Conservation (phyloP, 2,888 invertebrate genomes). For the Thalpophila matura region DNA sequence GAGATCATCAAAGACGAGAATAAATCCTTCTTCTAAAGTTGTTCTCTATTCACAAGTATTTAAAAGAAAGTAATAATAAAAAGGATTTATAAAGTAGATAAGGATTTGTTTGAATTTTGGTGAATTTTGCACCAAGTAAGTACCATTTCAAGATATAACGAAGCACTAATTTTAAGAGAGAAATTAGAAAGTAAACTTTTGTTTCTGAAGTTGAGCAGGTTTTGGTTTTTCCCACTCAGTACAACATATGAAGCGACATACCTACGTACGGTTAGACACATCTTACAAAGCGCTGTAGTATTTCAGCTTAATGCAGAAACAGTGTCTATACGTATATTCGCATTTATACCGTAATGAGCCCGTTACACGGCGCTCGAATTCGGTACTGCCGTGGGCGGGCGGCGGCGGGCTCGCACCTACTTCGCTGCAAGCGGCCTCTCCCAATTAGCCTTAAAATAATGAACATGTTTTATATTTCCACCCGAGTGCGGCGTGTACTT, state of each 20-base stretch:
- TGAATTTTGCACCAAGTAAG: slow-evolving; percentile 5
- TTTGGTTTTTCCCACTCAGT: slow-evolving; percentile 30
- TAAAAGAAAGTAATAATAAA: slow-evolving; percentile 69
- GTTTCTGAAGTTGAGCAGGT: slow-evolving; percentile 13
- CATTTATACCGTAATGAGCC: slow-evolving; percentile 83
- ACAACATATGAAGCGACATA: slow-evolving; percentile 39
- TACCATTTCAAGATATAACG: slow-evolving; percentile 8
- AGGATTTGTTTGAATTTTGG: slow-evolving; percentile 27
- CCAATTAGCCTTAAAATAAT: slow-evolving; percentile 91
- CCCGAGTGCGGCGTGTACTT: slow-evolving; percentile 87
- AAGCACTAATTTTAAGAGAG: slow-evolving; percentile 5
- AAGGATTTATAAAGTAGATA: slow-evolving; percentile 64
- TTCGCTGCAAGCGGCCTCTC: slow-evolving; percentile 87
- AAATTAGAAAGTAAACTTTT: slow-evolving; percentile 41
- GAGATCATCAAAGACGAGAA: slow-evolving; percentile 82
- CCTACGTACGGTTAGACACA: slow-evolving; percentile 56
- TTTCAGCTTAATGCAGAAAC: slow-evolving; percentile 88
- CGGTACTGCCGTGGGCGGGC: slow-evolving; percentile 87
- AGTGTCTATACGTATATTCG: slow-evolving; percentile 84
- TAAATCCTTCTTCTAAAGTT: slow-evolving; percentile 81
- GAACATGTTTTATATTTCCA: slow-evolving; percentile 91
- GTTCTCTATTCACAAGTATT: slow-evolving; percentile 74
- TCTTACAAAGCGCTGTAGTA: slow-evolving; percentile 75
- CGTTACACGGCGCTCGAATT: slow-evolving; percentile 82
- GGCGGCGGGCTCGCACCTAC: slow-evolving; percentile 83